A percentile compares a stretch with the other conserved stretches of the same genome.
phyloP scores from a whole-genome alignment of 2,888 invertebrate species.

The Hanleya hanleyi region DNA sequence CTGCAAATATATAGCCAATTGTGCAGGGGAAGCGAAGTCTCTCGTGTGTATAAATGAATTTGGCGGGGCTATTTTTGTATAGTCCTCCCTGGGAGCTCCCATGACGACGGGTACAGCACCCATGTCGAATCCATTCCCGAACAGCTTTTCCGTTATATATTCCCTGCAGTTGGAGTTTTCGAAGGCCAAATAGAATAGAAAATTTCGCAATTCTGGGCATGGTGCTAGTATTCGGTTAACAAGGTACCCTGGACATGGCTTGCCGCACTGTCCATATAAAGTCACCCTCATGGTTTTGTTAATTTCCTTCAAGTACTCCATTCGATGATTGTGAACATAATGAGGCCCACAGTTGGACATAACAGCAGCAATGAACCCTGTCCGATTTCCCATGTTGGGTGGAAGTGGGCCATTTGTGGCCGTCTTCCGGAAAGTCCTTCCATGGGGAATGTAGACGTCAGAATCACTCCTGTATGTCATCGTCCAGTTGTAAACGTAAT shows the following conservation, averaged over 20 bases:
- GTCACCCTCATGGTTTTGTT: not conserved
- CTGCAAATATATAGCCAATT: not conserved
- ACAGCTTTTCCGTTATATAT: conserved; percentile 6
- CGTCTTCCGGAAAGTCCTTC: not conserved
- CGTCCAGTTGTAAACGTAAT: conserved; percentile 7
- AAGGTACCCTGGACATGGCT: not conserved
- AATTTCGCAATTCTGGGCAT: not conserved
- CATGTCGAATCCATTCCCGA: not conserved
- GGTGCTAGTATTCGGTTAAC: not conserved
- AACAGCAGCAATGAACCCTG: not conserved
- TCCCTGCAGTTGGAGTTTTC: conserved; percentile 5
- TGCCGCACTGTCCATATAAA: not conserved
- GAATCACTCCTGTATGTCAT: conserved; percentile 3
- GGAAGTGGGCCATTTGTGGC: not conserved
- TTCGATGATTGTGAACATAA: not conserved
- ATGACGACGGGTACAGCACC: conserved; percentile 2
- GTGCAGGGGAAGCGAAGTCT: not conserved
- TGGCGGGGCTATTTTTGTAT: not conserved
- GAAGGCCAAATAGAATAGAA: conserved; percentile 3
- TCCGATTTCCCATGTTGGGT: not conserved
- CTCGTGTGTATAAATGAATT: not conserved
- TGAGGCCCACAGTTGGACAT: not conserved
- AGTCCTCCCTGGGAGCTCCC: not conserved
- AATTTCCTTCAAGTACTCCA: not conserved
- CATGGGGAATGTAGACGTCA: not conserved